These are phyloP conservation scores for Mycteria americana DNA, from an alignment of 2,797 vertebrate species.

Conservation along the genomic window DNA sequence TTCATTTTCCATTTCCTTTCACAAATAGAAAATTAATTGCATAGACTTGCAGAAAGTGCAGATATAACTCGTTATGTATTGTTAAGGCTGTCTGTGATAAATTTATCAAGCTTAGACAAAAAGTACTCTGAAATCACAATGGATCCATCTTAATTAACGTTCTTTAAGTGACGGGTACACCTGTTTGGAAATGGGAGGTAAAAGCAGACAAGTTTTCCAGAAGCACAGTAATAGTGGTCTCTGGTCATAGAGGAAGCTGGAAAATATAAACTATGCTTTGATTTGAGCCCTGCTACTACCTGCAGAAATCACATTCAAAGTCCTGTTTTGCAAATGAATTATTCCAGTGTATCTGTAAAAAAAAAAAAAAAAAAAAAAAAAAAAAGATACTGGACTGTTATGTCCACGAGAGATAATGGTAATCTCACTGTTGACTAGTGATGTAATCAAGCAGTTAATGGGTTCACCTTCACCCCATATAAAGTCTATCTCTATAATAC, in stretches of 20 bases:
- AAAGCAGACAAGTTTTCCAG: conserved; percentile 26
- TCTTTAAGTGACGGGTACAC: conserved; percentile 56
- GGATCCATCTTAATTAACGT: conserved; percentile 68
- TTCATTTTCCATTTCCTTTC: conserved; percentile 70
- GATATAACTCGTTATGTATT: conserved; percentile 62
- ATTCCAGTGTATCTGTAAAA: not conserved
- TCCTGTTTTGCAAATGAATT: not conserved
- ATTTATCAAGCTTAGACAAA: conserved; percentile 70
- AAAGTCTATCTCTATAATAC: conserved; percentile 39
- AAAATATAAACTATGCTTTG: not conserved
- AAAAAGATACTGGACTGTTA: not conserved
- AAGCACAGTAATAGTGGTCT: not conserved
- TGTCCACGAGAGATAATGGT: conserved; percentile 1
- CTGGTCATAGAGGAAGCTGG: not conserved
- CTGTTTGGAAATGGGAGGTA: conserved; percentile 32
- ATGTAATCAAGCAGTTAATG: conserved; percentile 26
- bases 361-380: not conserved
- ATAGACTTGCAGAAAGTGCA: conserved; percentile 56
- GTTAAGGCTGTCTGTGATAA: conserved; percentile 68
- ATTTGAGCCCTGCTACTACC: conserved; percentile 7
- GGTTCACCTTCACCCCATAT: conserved; percentile 24
- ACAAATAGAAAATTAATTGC: conserved; percentile 68
- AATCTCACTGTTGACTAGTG: conserved; percentile 49
- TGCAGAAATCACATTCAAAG: conserved; percentile 26
- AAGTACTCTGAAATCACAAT: conserved; percentile 66